Base-by-base conservation (phyloP, 1,140 invertebrate species). In the Tenebrio molitor region DNA sequence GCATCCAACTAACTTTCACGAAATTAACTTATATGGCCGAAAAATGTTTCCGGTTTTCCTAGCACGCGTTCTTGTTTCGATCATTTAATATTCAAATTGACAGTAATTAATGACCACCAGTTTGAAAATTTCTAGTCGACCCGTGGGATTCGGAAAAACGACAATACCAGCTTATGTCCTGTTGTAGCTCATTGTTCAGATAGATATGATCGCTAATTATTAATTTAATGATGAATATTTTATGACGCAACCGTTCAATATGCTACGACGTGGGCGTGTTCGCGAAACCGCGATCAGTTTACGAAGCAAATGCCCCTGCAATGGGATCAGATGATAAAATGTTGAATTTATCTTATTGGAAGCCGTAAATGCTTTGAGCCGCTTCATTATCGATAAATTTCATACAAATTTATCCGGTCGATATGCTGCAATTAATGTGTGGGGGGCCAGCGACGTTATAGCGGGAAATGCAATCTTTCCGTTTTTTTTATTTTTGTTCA, bases 371-470 rank as follows among this genome's bases (percentile, higher is more conserved):
- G 44, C 44, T 50, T 29, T n/a, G 8, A 58, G 14, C 50, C 50
- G 50, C 50, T 58, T 58, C 23, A 58, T 58, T 58, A 58, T 58
- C 50, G 10, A 58, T 58, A 58, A 58, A 58, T 58, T 58, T 58
- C 21, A 25, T 29, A 58, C 23, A 58, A 58, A 58, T 58, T 58
- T 58, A 58, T 58, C 21, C 50, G 50, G 50, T 58, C 50, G 29
- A 58, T 58, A 25, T 58, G 29, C 17, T 50, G 50, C 23, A 58
- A 25, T 29, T 58, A 58, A 58, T 58, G 23, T n/a, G 44, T 17
- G n/a, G n/a, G n/a, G n/a, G n/a, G n/a, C 10, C 14, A 19, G 19
- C 23, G 44, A 46, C 44, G 14, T n/a, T n/a, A n/a, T 46, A 46
- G 44, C 44, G n/a, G 44, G 44, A 50, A 58, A 58, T 58, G 50